Conservation (phyloP, 2,888 invertebrate species). For the Strigamia transsilvanica region DNA sequence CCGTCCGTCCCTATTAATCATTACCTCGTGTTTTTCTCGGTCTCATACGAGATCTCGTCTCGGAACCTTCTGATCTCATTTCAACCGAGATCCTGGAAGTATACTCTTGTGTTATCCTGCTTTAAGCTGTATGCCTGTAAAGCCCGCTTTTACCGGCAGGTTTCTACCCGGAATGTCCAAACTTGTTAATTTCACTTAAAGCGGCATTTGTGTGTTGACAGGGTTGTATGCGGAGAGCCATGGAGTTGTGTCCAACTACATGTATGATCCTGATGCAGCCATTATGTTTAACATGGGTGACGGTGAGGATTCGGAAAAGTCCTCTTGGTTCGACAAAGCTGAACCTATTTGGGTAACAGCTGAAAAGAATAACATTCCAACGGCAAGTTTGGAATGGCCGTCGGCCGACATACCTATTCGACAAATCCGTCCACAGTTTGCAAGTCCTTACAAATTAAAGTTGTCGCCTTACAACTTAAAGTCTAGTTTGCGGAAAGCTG, state of each 20-base stretch:
- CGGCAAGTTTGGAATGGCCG: slow-evolving; percentile 57
- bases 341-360: slow-evolving; percentile 63
- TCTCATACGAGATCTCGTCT: too few relatives aligned
- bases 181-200: too few relatives aligned
- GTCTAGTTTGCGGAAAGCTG: slow-evolving; percentile 36
- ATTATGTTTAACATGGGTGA: slow-evolving; percentile 46
- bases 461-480: slow-evolving; percentile 6
- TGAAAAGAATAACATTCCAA: slow-evolving; percentile 56
- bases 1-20: too few relatives aligned
- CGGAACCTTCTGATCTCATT: too few relatives aligned
- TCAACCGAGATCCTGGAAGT: too few relatives aligned
- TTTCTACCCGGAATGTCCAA: too few relatives aligned
- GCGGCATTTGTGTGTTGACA: slow-evolving; percentile 12
- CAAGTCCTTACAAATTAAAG: slow-evolving; percentile 55
- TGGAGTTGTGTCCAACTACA: slow-evolving; percentile 55
- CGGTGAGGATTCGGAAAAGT: slow-evolving; percentile 43
- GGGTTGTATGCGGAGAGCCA: slow-evolving; percentile 55
- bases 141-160: too few relatives aligned
- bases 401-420: slow-evolving; percentile 57
- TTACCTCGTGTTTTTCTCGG: too few relatives aligned
- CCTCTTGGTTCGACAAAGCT: slow-evolving; percentile 62
- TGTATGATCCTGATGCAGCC: slow-evolving; percentile 52
- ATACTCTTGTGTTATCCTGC: too few relatives aligned
- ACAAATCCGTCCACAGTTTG: slow-evolving; percentile 56
- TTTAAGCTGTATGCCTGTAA: too few relatives aligned